A percentile compares a stretch with the other conserved stretches of the same genome.
Conservation (phyloP, 2,797 vertebrate species). For the Etheostoma nigrum region DNA sequence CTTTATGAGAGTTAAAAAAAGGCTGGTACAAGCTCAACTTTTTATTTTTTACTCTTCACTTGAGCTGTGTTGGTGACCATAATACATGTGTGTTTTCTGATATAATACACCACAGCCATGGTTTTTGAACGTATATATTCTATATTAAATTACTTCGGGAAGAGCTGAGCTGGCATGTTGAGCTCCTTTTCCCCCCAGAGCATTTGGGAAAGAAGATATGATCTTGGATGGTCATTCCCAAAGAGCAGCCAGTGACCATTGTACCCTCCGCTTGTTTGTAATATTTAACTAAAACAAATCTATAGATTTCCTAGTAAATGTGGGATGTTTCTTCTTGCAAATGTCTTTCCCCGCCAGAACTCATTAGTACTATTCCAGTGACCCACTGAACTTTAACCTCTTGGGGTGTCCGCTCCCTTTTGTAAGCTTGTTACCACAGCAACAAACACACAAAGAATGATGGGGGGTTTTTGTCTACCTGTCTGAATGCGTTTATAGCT, state of each 20-base stretch:
- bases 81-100: conserved; percentile 7
- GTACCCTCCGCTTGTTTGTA: no score
- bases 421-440: conserved; percentile 64
- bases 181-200: background rate
- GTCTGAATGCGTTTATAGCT: conserved; percentile 62
- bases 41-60: background rate
- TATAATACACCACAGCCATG: background rate
- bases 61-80: background rate
- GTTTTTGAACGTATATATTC: background rate
- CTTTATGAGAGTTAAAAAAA: conserved; percentile 6
- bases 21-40: background rate
- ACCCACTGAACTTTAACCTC: conserved; percentile 71
- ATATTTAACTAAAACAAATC: background rate
- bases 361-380: conserved; percentile 26
- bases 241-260: background rate
- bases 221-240: background rate
- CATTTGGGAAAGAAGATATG: background rate
- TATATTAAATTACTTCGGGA: background rate
- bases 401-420: conserved; percentile 31
- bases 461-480: conserved; percentile 58
- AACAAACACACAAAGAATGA: conserved; percentile 63
- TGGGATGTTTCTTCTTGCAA: background rate
- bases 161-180: background rate
- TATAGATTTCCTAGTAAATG: background rate
- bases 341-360: background rate